Percentiles rank a stretch among this genome's conserved stretches.
phyloP scores from a whole-genome alignment of 2,888 invertebrate genomes.

The Uropetala carovei region DNA sequence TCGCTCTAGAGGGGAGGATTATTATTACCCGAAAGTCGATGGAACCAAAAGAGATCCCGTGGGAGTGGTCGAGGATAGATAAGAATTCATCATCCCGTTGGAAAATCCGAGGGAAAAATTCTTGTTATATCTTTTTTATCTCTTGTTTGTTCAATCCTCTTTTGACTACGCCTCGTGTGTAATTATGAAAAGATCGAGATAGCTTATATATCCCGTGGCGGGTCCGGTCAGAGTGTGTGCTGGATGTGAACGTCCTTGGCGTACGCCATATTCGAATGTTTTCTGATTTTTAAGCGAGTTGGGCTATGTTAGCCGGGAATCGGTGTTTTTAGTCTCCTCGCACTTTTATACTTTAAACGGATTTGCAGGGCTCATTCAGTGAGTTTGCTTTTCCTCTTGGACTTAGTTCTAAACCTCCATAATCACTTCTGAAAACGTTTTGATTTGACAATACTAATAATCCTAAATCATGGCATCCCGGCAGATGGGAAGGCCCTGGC shows the following conservation, averaged over 20 bases:
- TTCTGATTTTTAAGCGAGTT: slow-evolving; percentile 7
- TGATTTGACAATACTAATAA: background rate
- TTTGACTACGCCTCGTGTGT: slow-evolving; percentile 54
- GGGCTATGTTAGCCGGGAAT: background rate
- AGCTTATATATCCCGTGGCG: slow-evolving; percentile 32
- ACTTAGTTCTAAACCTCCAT: background rate
- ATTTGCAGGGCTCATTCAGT: background rate
- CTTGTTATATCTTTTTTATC: slow-evolving; percentile 30
- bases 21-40: slow-evolving; percentile 42
- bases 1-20: slow-evolving; percentile 20
- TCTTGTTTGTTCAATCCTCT: slow-evolving; percentile 32
- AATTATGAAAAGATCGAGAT: slow-evolving; percentile 31
- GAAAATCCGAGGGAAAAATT: slow-evolving; percentile 39
- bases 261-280: background rate
- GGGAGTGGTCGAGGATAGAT: slow-evolving; percentile 61
- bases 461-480: background rate
- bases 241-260: slow-evolving; percentile 20
- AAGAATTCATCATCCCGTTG: slow-evolving; percentile 62
- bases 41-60: background rate
- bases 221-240: background rate
- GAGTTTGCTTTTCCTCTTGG: background rate
- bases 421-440: background rate
- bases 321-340: background rate
- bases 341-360: background rate
- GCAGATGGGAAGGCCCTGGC: background rate